Evolutionary conservation across 2,888 invertebrate genomes (phyloP), one percentile per base, ranked within the genome.

Genomic region (Drosophila parthenogenetica): DNA sequence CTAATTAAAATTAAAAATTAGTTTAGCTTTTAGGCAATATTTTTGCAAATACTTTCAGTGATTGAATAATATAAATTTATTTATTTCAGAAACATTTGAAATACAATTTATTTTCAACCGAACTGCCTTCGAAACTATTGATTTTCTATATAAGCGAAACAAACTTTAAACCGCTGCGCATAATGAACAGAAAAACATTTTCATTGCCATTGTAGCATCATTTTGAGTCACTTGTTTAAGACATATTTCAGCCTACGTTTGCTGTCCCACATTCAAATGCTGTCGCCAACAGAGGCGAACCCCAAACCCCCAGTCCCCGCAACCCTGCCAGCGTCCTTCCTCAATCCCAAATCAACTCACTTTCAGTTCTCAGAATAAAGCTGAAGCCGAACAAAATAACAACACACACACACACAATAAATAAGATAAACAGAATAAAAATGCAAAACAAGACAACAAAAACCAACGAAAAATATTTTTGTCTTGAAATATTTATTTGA

Each of bases 401-500:
- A 69, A 61, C 49, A 65, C 53, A 55, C 50, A 61, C 50, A 61
- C 40, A 39, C 39, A 75, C 55, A 58, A 39, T 17, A 43, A 50
- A 48, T 62, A 19, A 63, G 39, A 68, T 48, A 60, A 68, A 64
- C 57, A 35, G 42, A 42, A 61, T 25, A 37, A 58, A 59, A 40
- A 51, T 42, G 35, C 19, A 35, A 60, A 42, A 48, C 7, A 29
- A 49, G 25, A 45, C 25, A 65, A 19, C 35, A 50, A 16, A 37
- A 58, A 58, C 48, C 10, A 35, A 62, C 7, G 11, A 32, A 43
- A 76, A 77, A 79, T 72, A 68, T 73, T 71, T 64, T 77, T 67
- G 60, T 69, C 54, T 71, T 74, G 51, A 81, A 81, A 84, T 77
- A 79, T 81, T 79, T 72, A 79, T 84, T 77, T 81, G 71, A 77